A percentile compares a stretch with the other conserved stretches of the same genome.
Evolutionary conservation across 2,888 invertebrate genomes (phyloP).

Genomic region (Bruchidius siliquastri): DNA sequence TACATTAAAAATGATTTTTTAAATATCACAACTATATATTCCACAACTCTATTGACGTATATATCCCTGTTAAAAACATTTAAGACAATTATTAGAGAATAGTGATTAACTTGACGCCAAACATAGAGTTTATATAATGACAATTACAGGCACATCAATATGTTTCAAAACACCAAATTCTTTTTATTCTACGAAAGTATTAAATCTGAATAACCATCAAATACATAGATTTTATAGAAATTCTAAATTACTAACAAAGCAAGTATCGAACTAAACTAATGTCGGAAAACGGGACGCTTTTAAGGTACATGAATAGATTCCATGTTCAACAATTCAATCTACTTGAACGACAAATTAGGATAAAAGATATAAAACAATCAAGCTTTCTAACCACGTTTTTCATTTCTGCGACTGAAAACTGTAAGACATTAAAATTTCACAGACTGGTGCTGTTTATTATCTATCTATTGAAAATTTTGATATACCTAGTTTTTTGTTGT

Average conservation of each 20-base stretch:
- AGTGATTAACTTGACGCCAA: conserved; percentile 32
- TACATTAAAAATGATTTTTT: conserved; percentile 35
- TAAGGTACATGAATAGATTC: neutral
- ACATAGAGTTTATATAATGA: conserved; percentile 38
- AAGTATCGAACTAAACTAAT: neutral
- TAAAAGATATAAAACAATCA: too few species aligned
- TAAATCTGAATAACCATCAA: neutral
- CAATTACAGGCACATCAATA: conserved; percentile 41
- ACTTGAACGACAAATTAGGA: too few species aligned
- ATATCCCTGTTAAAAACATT: conserved; percentile 33
- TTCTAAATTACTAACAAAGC: neutral
- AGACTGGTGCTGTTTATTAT: too few species aligned
- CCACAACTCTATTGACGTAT: conserved; percentile 39
- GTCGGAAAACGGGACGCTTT: neutral
- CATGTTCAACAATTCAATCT: too few species aligned
- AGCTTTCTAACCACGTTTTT: too few species aligned
- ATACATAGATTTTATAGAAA: neutral
- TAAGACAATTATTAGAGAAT: conserved; percentile 32
- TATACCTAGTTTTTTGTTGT: too few species aligned
- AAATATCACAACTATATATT: conserved; percentile 42
- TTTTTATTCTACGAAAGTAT: neutral
- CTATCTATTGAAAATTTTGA: too few species aligned
- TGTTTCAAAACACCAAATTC: conserved; percentile 17
- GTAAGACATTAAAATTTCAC: too few species aligned
- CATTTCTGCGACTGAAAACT: too few species aligned